Base-by-base conservation (phyloP, 2,797 vertebrate genomes). In the Urocyon cinereoargenteus region DNA sequence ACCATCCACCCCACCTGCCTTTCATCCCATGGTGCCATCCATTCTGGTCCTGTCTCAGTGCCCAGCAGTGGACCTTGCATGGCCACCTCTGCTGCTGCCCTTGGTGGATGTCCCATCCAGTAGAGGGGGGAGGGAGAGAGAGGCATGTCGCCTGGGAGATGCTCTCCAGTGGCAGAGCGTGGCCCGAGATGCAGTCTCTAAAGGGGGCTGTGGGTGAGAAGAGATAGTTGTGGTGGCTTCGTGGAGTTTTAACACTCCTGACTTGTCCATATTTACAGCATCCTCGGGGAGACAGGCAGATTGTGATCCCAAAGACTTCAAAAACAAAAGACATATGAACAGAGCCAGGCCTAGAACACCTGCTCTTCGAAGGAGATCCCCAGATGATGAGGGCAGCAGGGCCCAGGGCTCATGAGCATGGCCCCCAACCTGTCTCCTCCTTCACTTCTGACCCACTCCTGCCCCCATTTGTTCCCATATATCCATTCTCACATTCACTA, bases 241-340 rank as follows among this genome's bases (percentile, higher is more conserved):
- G 13, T 13, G 8, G 26, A 61, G 15, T 1, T 11, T n/a, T 16
- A 73, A 22, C 11, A 7, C 19, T 21, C 9, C 15, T 0, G 12
- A 45, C 40, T 40, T 13, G 2, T 4, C 40, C 0, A 0, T 1
- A 5, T 19, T 31, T 1, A 0, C 1, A 15, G 22, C 22, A 21
- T 59, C 53, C 49, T 22, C 6, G 1, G 11, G n/a, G 68, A 40
- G 19, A 18, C 57, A 22, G 73, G 53, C 40, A 1, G 19, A 40
- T 2, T 14, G 8, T 36, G 24, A 57, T 61, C 45, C 6, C 0
- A 0, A 45, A 81, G 21, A 5, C 59, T 22, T 62, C 61, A 34
- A 66, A 36, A 31, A 45, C 40, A 45, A 24, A 0, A 3, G 73
- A 53, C 45, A 6, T 31, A 16, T 26, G 24, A 22, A 51, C 36